Conservation (phyloP, 1,140 invertebrate species). For the Scylla paramamosain region DNA sequence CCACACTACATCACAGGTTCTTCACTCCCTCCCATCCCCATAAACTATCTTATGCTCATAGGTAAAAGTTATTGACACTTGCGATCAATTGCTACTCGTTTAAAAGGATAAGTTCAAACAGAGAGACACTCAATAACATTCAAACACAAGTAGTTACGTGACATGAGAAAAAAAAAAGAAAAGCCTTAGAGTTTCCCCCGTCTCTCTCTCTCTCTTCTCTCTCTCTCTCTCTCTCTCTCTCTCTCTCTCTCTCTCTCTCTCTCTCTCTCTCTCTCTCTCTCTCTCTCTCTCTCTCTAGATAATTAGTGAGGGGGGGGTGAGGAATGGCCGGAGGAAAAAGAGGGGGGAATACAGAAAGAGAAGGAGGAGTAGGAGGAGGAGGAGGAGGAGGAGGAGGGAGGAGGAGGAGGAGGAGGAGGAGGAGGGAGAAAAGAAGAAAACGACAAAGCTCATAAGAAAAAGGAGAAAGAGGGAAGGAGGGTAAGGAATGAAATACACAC, state of each 20-base stretch:
- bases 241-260: slow-evolving; percentile 53
- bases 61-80: too few relatives aligned
- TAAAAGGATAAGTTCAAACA: too few relatives aligned
- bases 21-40: too few relatives aligned
- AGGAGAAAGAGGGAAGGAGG: slow-evolving; percentile 5
- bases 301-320: not conserved
- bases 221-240: slow-evolving; percentile 38
- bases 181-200: not conserved
- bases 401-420: not conserved
- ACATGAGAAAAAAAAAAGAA: too few relatives aligned
- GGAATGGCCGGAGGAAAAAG: not conserved
- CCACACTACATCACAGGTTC: too few relatives aligned
- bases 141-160: too few relatives aligned
- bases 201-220: slow-evolving; percentile 43
- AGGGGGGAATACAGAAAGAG: not conserved
- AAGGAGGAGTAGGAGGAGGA: not conserved
- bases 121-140: too few relatives aligned
- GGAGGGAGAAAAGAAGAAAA: not conserved
- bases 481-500: not conserved
- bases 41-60: too few relatives aligned
- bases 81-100: too few relatives aligned
- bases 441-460: not conserved
- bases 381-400: not conserved
- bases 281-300: slow-evolving; percentile 56
- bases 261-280: slow-evolving; percentile 65